Percentiles rank a stretch among this genome's conserved stretches.
Evolutionary conservation across 2,797 vertebrate genomes (phyloP).

Genomic region (Lepilemur ruficaudatus): DNA sequence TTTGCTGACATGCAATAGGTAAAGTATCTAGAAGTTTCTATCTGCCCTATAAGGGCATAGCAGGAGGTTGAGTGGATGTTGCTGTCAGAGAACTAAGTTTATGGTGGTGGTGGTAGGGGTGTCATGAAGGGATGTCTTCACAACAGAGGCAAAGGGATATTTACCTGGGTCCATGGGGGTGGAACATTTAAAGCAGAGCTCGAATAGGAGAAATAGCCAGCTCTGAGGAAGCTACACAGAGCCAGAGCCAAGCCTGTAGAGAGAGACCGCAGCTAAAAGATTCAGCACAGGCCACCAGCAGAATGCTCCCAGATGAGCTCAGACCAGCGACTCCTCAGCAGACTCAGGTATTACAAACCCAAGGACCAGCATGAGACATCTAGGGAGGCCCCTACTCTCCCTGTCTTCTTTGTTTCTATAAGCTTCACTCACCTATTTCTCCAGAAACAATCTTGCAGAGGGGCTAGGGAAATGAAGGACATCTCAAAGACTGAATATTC

Average conservation of each 20-base stretch:
- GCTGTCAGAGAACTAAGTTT: not conserved
- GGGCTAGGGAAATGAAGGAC: not conserved
- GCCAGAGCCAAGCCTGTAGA: not conserved
- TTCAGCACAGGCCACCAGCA: not conserved
- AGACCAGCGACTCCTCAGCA: not conserved
- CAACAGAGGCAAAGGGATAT: not conserved
- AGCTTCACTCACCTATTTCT: not conserved
- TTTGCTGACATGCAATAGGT: not conserved
- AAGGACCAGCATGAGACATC: not conserved
- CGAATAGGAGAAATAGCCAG: not conserved
- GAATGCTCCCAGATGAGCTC: not conserved
- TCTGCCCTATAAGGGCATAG: not conserved
- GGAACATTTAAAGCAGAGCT: not conserved
- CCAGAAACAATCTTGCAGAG: not conserved
- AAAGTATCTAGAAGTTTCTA: not conserved
- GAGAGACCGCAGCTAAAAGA: not conserved
- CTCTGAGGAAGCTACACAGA: not conserved
- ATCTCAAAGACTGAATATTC: not conserved
- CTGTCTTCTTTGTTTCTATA: not conserved
- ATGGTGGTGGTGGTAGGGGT: not conserved
- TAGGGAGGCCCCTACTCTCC: not conserved
- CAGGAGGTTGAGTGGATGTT: not conserved
- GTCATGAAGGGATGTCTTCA: not conserved
- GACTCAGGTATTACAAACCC: not conserved
- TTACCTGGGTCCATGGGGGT: not conserved